These are phyloP conservation scores for Entosphenus tridentatus DNA, from an alignment of 2,113 vertebrate species.

Conservation along the genomic window DNA sequence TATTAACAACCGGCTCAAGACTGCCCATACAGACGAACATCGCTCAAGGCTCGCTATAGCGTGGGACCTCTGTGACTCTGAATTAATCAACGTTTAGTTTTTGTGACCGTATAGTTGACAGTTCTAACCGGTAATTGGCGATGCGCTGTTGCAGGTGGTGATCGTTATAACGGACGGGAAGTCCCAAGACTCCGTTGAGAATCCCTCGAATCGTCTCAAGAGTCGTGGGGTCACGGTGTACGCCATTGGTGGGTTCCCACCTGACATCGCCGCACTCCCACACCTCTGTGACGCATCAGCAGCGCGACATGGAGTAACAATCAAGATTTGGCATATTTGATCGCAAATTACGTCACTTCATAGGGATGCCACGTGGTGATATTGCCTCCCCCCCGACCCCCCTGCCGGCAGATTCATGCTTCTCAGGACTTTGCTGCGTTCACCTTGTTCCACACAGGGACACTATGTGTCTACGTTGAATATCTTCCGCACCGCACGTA, in stretches of 20 bases:
- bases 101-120: too few relatives aligned
- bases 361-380: background rate
- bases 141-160: constrained; percentile 22
- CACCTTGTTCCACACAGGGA: too few relatives aligned
- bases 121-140: too few relatives aligned
- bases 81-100: too few relatives aligned
- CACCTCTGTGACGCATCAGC: background rate
- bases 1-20: background rate
- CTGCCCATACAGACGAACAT: background rate
- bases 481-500: too few relatives aligned
- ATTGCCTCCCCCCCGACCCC: background rate
- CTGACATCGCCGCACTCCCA: background rate
- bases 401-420: background rate
- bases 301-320: background rate
- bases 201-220: constrained; percentile 36
- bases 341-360: background rate
- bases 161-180: constrained; percentile 40
- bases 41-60: background rate
- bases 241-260: constrained; percentile 41
- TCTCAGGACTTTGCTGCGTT: background rate
- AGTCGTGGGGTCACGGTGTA: constrained; percentile 52
- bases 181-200: constrained; percentile 28
- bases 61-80: background rate
- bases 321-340: background rate
- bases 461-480: too few relatives aligned